Conservation (phyloP, 2,888 invertebrate species). For the Papilio demoleus region DNA sequence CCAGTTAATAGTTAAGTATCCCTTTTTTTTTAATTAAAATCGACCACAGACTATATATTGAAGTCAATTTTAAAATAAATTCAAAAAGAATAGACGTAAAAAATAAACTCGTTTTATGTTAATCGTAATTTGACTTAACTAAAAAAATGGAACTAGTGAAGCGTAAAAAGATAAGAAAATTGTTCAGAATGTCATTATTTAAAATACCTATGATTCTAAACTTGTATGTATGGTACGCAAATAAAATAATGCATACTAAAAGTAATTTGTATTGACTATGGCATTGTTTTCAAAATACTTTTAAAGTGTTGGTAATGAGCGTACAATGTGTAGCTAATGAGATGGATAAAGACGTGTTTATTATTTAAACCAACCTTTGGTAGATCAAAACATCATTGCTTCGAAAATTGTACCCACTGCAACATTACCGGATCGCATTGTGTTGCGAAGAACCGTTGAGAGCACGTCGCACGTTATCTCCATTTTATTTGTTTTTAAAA, state of each 20-base stretch:
- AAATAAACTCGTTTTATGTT: too few species aligned
- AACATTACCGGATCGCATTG: conserved; percentile 18
- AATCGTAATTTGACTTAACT: background rate
- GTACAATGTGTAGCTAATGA: background rate
- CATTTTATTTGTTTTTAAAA: background rate
- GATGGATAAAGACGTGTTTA: conserved; percentile 2
- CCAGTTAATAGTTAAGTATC: too few species aligned
- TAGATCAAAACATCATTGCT: conserved; percentile 27
- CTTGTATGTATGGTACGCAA: background rate
- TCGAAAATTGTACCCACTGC: conserved; percentile 4
- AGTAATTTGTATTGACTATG: too few species aligned
- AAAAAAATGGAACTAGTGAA: background rate
- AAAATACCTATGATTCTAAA: background rate
- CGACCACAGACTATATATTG: too few species aligned
- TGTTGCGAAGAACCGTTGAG: conserved; percentile 12
- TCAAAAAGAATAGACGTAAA: too few species aligned
- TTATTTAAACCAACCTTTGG: conserved; percentile 25
- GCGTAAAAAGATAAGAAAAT: conserved; percentile 3
- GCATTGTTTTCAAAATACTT: background rate
- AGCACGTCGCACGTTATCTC: conserved; percentile 4
- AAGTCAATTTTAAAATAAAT: too few species aligned
- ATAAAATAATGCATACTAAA: background rate
- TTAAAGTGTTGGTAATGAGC: background rate
- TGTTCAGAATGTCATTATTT: conserved; percentile 1
- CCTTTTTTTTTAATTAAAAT: too few species aligned